These are phyloP conservation scores for Rhodinocichla rosea DNA, from an alignment of 2,113 vertebrate species.

Conservation along the genomic window DNA sequence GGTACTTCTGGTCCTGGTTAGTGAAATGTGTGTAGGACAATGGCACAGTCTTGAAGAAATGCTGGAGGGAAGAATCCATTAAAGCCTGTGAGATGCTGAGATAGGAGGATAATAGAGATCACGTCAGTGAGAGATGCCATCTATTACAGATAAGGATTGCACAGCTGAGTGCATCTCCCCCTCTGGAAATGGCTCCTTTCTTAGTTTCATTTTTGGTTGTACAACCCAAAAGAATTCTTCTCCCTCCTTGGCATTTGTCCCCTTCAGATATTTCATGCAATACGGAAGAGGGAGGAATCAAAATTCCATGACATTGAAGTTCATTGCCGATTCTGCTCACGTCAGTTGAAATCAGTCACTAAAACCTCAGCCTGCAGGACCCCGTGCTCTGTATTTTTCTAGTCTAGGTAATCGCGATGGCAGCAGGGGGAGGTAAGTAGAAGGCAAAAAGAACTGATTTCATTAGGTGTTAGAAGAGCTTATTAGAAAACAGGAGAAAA, in stretches of 20 bases:
- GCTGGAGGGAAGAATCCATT: constrained; percentile 32
- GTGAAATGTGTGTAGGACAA: neutral
- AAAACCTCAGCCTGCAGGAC: constrained; percentile 45
- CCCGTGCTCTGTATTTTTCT: constrained; percentile 52
- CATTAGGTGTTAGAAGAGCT: constrained; percentile 46
- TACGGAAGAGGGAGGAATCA: neutral
- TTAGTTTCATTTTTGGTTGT: constrained; percentile 60
- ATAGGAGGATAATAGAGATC: constrained; percentile 29
- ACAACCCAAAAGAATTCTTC: neutral
- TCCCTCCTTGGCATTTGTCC: constrained; percentile 14
- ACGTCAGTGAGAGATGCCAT: constrained; percentile 43
- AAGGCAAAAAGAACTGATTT: constrained; percentile 52
- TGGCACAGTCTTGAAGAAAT: neutral
- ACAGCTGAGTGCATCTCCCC: constrained; percentile 47
- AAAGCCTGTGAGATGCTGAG: constrained; percentile 25
- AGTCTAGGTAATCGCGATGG: constrained; percentile 31
- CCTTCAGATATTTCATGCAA: constrained; percentile 17
- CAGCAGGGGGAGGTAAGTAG: constrained; percentile 66
- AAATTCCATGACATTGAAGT: constrained; percentile 51
- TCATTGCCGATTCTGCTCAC: constrained; percentile 53
- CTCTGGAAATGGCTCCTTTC: constrained; percentile 49
- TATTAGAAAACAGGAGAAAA: constrained; percentile 17
- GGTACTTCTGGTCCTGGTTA: neutral
- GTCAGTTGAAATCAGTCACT: constrained; percentile 52
- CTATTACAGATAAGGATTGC: constrained; percentile 31